These are phyloP conservation scores for Pasiphila rectangulata DNA, from an alignment of 2,888 invertebrate genomes.

Conservation along the genomic window DNA sequence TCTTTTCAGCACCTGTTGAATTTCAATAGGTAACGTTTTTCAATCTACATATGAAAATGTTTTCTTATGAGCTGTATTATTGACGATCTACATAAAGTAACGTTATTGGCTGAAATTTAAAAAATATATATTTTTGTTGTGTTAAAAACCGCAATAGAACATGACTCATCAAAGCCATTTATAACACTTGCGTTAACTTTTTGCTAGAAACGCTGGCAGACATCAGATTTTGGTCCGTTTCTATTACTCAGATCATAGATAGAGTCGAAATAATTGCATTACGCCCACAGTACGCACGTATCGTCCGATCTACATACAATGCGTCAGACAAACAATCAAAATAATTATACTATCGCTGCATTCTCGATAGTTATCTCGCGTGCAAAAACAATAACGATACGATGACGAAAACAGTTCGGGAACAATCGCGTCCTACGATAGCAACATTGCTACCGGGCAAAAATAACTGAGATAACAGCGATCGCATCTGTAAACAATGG, in stretches of 20 bases:
- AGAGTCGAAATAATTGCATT: conserved; percentile 32
- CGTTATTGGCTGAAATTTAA: background rate
- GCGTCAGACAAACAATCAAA: conserved; percentile 45
- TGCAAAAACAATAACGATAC: conserved; percentile 45
- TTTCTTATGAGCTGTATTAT: too few species aligned
- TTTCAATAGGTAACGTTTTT: conserved; percentile 25
- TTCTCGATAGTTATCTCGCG: conserved; percentile 41
- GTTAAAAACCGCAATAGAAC: background rate
- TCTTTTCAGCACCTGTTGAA: conserved; percentile 55
- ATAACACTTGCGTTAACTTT: conserved; percentile 20
- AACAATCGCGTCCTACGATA: conserved; percentile 69
- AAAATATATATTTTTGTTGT: conserved; percentile 5
- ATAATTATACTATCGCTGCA: conserved; percentile 47
- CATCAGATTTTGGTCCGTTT: conserved; percentile 27
- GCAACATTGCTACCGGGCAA: conserved; percentile 71
- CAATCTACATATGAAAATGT: background rate
- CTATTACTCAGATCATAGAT: conserved; percentile 33
- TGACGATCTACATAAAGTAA: background rate
- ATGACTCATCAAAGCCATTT: conserved; percentile 14
- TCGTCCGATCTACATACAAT: conserved; percentile 38
- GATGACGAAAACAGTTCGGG: conserved; percentile 65
- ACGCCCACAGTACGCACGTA: conserved; percentile 28
- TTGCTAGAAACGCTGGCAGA: conserved; percentile 17
- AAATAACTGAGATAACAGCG: conserved; percentile 71
- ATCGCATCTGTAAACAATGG: conserved; percentile 78